Base-by-base conservation (phyloP, 2,113 vertebrate species). In the Oreochromis niloticus region DNA sequence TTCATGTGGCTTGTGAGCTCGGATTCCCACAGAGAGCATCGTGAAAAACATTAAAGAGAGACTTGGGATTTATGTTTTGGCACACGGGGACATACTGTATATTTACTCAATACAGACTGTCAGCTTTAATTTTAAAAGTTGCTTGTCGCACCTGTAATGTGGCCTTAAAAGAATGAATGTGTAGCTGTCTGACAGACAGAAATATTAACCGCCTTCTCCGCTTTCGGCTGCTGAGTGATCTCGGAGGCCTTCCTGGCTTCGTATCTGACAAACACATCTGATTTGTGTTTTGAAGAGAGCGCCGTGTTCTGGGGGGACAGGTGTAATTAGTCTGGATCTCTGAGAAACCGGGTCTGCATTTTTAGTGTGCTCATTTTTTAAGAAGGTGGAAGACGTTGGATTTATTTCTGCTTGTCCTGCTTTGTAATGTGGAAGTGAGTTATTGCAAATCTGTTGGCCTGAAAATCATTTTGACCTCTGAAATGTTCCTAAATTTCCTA, bases 241-340 rank as follows among this genome's bases (percentile, higher is more conserved):
- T 91, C 63, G 24, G 22, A 89, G 82, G 86, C 41, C 68, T 91
- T 14, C 2, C 56, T 30, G 86, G 54, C 57, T 87, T 68, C 50
- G 3, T 80, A 71, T 92, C 86, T 87, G 92, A 89, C 91, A 90
- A 73, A 71, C 85, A 85, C 85, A 89, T 91, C 86, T 82, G 78
- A 91, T 92, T 88, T 7, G 22, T 78, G 85, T 88, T 90, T 88
- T 82, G 84, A 85, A 84, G 85, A 66, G 63, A 30, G 84, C 30
- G 90, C 89, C 8, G 56, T 52, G 78, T 87, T 86, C 57, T 68
- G 24, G 75, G 80, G 84, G 75, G 84, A 88, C 85, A 88, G 84
- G 87, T 90, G 90, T 89, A 89, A 94, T 93, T 87, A 88, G 83
- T 88, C 83, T 82, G 27, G 73, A 88, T 86, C 84, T 91, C 22